Base-by-base conservation (phyloP, 2,797 vertebrate genomes). In the Picus viridis region DNA sequence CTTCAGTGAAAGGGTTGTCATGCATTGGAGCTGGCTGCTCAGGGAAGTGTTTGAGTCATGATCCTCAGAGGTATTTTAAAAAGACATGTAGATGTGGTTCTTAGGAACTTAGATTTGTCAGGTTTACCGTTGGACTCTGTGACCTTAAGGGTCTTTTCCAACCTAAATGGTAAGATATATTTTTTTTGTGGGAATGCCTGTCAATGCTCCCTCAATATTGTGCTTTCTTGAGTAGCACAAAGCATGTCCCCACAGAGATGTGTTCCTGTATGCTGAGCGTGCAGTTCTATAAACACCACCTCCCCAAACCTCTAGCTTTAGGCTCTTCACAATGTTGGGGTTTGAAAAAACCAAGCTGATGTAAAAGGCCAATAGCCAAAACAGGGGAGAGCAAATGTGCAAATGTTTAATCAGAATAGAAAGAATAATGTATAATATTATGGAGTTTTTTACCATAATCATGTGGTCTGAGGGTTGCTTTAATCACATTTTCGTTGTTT, bases 51-150 rank as follows among this genome's bases (percentile, higher is more conserved):
- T 20, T 18, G 34, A 54, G n/a, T 34, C 15, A 26, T 14, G 14
- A 27, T 15, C 34, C 47, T 34, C 67, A 36, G 15, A 67, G 32
- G 36, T 30, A 58, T 32, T 87, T 29, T 64, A 18, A 85, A 26
- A 56, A 32, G 57, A 78, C 0, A 0, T 9, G 45, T 29, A 18
- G 9, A 23, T 2, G 6, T 4, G 12, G 29, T 14, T 24, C 56
- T 64, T 64, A 61, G 51, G 53, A 22, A 32, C 34, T 49, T 58
- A 39, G 41, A 4, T 71, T 34, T 6, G 10, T 10, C 51, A 34
- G 8, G 11, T 32, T 75, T 26, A 64, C 0, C 0, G 32, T 24
- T 56, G 34, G 63, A 71, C 34, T 54, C 30, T 9, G 64, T 39
- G 70, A 64, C 43, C 54, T 68, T 78, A 74, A 77, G 12, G 11